Evolutionary conservation across 2,113 vertebrate species (phyloP).

Genomic region (Rhynchomys soricoides): DNA sequence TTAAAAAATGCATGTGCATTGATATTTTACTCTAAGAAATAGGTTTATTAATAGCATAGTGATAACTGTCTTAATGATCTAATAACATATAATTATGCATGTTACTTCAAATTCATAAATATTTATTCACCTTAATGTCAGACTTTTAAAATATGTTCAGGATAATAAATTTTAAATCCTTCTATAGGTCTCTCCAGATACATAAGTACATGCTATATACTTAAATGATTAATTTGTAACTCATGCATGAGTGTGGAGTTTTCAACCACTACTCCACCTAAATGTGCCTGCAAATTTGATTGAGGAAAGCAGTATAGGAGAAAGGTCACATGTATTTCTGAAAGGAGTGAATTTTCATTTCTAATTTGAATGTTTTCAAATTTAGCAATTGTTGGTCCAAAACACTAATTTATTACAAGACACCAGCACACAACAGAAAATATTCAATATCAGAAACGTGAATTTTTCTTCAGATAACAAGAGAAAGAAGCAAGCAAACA

Average conservation of each 20-base stretch:
- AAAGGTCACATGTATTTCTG: background rate
- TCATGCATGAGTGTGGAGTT: background rate
- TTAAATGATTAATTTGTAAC: background rate
- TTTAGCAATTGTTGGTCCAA: background rate
- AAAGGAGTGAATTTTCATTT: background rate
- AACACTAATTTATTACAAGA: background rate
- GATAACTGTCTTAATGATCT: background rate
- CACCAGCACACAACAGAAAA: background rate
- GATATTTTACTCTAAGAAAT: slow-evolving; percentile 24
- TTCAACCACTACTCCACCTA: background rate
- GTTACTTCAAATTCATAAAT: slow-evolving; percentile 2
- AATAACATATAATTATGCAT: background rate
- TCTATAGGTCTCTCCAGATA: background rate
- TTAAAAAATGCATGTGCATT: background rate
- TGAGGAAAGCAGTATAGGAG: background rate
- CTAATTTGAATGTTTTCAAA: slow-evolving; percentile 11
- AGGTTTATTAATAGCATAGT: background rate
- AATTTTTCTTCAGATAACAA: background rate
- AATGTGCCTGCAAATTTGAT: background rate
- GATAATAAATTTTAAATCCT: background rate
- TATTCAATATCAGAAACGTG: background rate
- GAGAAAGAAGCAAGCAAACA: rapidly evolving
- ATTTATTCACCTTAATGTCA: slow-evolving; percentile 30
- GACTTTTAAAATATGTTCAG: background rate
- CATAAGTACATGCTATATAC: background rate